Base-by-base conservation (phyloP, 2,888 invertebrate genomes). In the Melieria picta region DNA sequence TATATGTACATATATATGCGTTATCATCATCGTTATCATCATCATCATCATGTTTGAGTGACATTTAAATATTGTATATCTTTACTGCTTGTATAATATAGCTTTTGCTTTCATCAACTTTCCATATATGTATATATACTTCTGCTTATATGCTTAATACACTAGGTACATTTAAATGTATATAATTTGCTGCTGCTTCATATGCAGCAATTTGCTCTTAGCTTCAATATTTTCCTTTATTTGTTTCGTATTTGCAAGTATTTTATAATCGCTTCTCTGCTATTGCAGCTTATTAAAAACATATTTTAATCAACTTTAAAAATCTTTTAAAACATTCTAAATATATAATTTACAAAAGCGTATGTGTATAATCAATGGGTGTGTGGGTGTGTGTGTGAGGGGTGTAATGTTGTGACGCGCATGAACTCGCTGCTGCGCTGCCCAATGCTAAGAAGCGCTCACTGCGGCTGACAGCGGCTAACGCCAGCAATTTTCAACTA, bases 151-250 rank as follows among this genome's bases (percentile, higher is more conserved):
- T 46, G 68, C 70, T 67, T 58, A 56, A 48, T 72, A 72, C 69
- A 66, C 61, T 69, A 69, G 69, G 65, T 72, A 69, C 69, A 58
- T 71, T 55, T 52, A 57, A 57, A 16, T 56, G 52, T 64, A 52
- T 63, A 71, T 48, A n/a, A 10, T 46, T 46, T 63, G n/a, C 16
- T 56, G 69, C 72, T 67, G 62, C 52, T 63, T 73, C 65, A 70
- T 74, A 65, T 69, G 74, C 73, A 69, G 76, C 56, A 30, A 11
- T 67, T 68, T 16, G 66, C 76, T 47, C 68, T 58, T 10, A n/a
- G 9, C 11, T 58, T 45, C 43, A 42, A 10, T 43, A 10, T 7
- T 9, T 60, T 60, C 46, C 13, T 45, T 1, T 5, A n/a, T 11
- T 42, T 4, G 11, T 60, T 45, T 43, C 47, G 10, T 30, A 4